Base-by-base conservation (phyloP, 2,888 invertebrate genomes). In the Alviniconcha strummeri region DNA sequence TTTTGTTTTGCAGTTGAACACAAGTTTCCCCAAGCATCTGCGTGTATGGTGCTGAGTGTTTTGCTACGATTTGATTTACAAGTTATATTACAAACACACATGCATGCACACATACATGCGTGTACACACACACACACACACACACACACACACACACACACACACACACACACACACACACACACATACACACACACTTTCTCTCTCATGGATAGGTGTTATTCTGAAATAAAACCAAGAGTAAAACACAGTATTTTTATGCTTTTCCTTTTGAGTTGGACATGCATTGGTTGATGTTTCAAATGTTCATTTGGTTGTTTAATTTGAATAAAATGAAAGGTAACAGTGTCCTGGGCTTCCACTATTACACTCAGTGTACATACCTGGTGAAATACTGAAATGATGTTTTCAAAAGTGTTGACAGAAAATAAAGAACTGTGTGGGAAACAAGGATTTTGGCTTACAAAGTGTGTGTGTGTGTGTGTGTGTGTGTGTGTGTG, bases 131-230 rank as follows among this genome's bases (percentile, higher is more conserved):
- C 36, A 72, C 72, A 72, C 36, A 72, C 72, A 36, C 72, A 72
- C 36, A 15, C 72, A 72, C 72, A 15, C 72, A 36, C 72, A 36
- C 72, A 36, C 72, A 15, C 72, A 72, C 72, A 36, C 72, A 72
- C 72, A 72, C 72, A 36, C 72, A 72, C 72, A 72, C 72, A 72
- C 72, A 72, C 72, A 72, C 72, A 72, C 36, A 19, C 72, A 36
- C 72, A 72, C 72, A 72, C 72, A 72, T 52, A 72, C 72, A 72
- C 72, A 72, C 36, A 13, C 72, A 72, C 13, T 17, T 19, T 36
- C 4, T 8, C 72, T n/a, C 15, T n/a, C 69, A n/a, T 17, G 11
- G 71, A n/a, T 11, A 7, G 17, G 15, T 69, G 69, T 11, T 69
- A 19, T n/a, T 8, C 17, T 64, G 64, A 17, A 15, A 9, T 15